phyloP scores from a whole-genome alignment of 2,888 invertebrate genomes.

The Oasisia sp. region DNA sequence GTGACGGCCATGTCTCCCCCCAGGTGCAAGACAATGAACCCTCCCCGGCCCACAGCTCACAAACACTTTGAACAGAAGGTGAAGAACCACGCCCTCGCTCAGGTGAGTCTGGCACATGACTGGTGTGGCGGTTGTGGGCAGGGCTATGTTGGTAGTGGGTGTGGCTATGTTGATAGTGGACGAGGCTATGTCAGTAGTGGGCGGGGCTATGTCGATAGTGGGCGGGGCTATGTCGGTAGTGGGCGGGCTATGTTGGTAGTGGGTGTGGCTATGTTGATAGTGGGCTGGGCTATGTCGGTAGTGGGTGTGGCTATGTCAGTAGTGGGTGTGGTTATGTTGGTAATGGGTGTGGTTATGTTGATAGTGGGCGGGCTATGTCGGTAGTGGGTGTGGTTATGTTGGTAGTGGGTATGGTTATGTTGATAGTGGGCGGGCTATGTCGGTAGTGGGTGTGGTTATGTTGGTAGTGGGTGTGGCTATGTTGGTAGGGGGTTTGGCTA shows the following conservation, averaged over 20 bases:
- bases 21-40: background rate
- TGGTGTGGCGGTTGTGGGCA: background rate
- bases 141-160: too few relatives aligned
- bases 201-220: too few relatives aligned
- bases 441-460: background rate
- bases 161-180: too few relatives aligned
- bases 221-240: too few relatives aligned
- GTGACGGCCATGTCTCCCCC: background rate
- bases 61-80: conserved; percentile 55
- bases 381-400: background rate
- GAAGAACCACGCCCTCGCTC: conserved; percentile 53
- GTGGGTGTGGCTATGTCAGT: background rate
- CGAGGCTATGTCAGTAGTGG: too few relatives aligned
- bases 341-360: background rate
- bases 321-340: background rate
- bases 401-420: background rate
- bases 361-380: background rate
- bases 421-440: background rate
- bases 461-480: background rate
- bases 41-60: conserved; percentile 37
- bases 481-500: background rate
- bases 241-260: background rate
- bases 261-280: background rate
- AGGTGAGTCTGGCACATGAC: conserved; percentile 45
- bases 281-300: background rate